These are phyloP conservation scores for Drosophila sp. DNA, from an alignment of 1,140 invertebrate genomes.

Conservation along the genomic window DNA sequence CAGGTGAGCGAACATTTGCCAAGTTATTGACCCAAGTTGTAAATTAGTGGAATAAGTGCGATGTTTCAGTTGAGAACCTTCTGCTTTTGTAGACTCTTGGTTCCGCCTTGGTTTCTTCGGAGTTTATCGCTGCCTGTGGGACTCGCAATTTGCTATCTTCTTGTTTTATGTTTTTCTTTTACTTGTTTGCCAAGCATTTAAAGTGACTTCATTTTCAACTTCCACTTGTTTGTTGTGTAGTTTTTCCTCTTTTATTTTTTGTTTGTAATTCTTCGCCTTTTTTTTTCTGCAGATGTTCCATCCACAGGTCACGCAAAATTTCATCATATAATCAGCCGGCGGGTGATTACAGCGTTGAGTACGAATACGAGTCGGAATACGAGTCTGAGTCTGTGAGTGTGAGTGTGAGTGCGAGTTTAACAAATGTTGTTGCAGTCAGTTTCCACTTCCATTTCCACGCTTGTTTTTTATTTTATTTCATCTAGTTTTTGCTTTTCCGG, in stretches of 20 bases:
- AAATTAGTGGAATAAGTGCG: constrained; percentile 21
- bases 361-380: constrained; percentile 25
- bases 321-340: constrained; percentile 78
- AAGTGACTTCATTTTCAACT: constrained; percentile 18
- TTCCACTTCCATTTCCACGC: constrained; percentile 55
- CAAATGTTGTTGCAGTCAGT: constrained; percentile 53
- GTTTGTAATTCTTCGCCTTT: constrained; percentile 39
- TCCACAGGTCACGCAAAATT: constrained; percentile 79
- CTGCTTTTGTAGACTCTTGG: constrained; percentile 39
- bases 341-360: constrained; percentile 56
- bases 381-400: not conserved
- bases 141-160: no score
- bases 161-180: not conserved
- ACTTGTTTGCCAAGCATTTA: constrained; percentile 18
- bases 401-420: constrained; percentile 6
- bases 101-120: constrained; percentile 6
- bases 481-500: constrained; percentile 65
- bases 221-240: constrained; percentile 8
- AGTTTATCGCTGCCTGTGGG: not conserved
- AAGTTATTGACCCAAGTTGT: constrained; percentile 71
- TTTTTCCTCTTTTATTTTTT: constrained; percentile 19
- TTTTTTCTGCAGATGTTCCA: constrained; percentile 51
- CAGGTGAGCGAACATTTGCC: constrained; percentile 41
- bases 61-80: constrained; percentile 48
- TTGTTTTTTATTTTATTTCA: constrained; percentile 30